phyloP scores from a whole-genome alignment of 2,888 invertebrate genomes.

The Synergus itoensis region DNA sequence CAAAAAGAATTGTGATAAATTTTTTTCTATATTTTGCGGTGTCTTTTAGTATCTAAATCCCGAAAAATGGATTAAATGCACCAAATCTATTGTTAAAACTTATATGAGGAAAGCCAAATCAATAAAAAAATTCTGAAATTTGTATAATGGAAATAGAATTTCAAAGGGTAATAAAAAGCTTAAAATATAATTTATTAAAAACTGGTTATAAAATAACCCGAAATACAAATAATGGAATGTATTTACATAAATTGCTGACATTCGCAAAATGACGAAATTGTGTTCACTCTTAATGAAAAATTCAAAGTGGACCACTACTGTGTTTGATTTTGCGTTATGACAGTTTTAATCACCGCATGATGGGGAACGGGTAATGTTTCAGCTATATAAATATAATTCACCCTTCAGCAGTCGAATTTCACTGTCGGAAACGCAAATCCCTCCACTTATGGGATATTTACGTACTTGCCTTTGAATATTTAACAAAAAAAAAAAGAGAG shows the following conservation, averaged over 20 bases:
- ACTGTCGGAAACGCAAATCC: slow-evolving; percentile 10
- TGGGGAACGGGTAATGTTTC: slow-evolving; percentile 33
- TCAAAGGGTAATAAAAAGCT: not conserved
- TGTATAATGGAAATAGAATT: too few species aligned
- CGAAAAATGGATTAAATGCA: too few species aligned
- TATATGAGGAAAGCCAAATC: too few species aligned
- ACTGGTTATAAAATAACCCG: not conserved
- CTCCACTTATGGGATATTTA: slow-evolving; percentile 11
- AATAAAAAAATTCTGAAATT: too few species aligned
- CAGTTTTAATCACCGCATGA: slow-evolving; percentile 32
- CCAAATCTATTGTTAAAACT: too few species aligned
- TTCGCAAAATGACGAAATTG: not conserved
- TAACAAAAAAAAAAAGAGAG: not conserved
- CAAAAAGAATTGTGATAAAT: too few species aligned
- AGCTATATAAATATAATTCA: slow-evolving; percentile 34
- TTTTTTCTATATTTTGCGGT: too few species aligned
- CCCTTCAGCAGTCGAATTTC: slow-evolving; percentile 20
- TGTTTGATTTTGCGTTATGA: slow-evolving; percentile 38
- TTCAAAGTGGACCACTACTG: slow-evolving; percentile 2
- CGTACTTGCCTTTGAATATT: slow-evolving; percentile 14
- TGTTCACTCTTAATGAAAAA: slow-evolving; percentile 7
- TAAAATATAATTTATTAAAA: not conserved
- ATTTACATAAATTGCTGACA: not conserved
- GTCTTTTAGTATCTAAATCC: too few species aligned
- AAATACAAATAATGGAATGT: not conserved